These are phyloP conservation scores for Willisornis vidua DNA, from an alignment of 2,113 vertebrate species.

Conservation along the genomic window DNA sequence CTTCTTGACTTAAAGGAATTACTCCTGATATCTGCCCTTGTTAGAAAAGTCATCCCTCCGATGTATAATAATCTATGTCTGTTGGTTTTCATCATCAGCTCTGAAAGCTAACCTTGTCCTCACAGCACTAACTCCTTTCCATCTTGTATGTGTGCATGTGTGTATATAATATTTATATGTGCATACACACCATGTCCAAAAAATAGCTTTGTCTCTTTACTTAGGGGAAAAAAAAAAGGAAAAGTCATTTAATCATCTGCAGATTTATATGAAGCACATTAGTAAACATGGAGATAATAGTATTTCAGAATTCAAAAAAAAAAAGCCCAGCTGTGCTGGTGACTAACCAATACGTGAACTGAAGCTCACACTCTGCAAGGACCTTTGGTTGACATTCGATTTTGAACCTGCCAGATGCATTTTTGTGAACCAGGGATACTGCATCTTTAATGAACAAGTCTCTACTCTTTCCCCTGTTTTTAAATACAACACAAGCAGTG, in stretches of 20 bases:
- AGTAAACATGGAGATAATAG: conserved; percentile 70
- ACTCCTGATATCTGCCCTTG: conserved; percentile 30
- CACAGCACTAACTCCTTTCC: conserved; percentile 64
- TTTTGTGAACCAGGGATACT: conserved; percentile 82
- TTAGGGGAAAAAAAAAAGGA: conserved; percentile 47
- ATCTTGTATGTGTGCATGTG: conserved; percentile 66
- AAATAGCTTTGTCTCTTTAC: conserved; percentile 57
- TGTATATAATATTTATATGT: conserved; percentile 73
- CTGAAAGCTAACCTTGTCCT: conserved; percentile 70
- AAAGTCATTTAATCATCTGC: conserved; percentile 65
- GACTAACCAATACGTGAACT: conserved; percentile 79
- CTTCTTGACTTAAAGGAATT: conserved; percentile 26
- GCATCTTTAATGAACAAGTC: conserved; percentile 87
- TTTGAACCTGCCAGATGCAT: conserved; percentile 86
- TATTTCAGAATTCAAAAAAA: conserved; percentile 73
- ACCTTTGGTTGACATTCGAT: conserved; percentile 86
- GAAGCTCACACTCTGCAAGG: conserved; percentile 78
- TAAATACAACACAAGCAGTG: conserved; percentile 84
- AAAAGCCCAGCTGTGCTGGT: conserved; percentile 72
- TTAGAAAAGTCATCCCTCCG: conserved; percentile 16
- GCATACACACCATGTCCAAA: conserved; percentile 61
- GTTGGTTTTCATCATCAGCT: conserved; percentile 69
- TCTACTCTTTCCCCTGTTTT: conserved; percentile 82
- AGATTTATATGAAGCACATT: conserved; percentile 73
- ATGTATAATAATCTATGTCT: conserved; percentile 57